Conservation (phyloP, 2,888 invertebrate genomes). For the Pristionchus entomophagus region DNA sequence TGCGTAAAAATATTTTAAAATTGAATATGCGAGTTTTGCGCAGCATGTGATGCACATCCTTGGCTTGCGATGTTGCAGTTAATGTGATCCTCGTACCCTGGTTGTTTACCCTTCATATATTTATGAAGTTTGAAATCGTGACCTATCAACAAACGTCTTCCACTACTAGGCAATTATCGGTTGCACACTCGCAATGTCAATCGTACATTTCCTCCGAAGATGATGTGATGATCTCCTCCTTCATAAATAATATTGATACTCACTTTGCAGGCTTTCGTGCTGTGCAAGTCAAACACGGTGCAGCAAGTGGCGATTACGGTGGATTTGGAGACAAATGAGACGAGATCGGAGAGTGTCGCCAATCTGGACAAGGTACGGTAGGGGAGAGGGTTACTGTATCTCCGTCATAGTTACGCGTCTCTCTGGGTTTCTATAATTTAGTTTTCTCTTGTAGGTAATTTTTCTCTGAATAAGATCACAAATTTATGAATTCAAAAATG, state of each 20-base stretch:
- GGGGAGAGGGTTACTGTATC: neutral
- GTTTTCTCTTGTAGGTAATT: no score
- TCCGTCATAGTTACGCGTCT: neutral
- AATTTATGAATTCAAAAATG: no score
- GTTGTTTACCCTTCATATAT: neutral
- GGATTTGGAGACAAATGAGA: constrained; percentile 56
- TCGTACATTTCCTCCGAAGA: neutral
- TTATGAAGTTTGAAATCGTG: neutral
- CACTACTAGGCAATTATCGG: neutral
- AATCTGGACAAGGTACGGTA: constrained; percentile 63
- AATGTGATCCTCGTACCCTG: neutral
- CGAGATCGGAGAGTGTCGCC: constrained; percentile 52
- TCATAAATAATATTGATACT: no score
- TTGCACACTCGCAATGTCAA: neutral
- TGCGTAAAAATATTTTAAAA: neutral
- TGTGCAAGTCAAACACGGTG: constrained; percentile 64
- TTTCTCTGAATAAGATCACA: no score
- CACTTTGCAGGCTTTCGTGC: constrained; percentile 54
- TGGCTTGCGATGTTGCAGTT: neutral
- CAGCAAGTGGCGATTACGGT: constrained; percentile 62
- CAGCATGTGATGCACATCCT: no score
- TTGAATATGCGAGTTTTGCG: no score
- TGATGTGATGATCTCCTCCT: neutral
- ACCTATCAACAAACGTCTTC: no score
- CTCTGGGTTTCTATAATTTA: no score